Percentiles rank a stretch among this genome's conserved stretches.
These are phyloP conservation scores for Acanthaster planci DNA, from an alignment of 35 echinoderm and acorn worm species.

Conservation along the genomic window DNA sequence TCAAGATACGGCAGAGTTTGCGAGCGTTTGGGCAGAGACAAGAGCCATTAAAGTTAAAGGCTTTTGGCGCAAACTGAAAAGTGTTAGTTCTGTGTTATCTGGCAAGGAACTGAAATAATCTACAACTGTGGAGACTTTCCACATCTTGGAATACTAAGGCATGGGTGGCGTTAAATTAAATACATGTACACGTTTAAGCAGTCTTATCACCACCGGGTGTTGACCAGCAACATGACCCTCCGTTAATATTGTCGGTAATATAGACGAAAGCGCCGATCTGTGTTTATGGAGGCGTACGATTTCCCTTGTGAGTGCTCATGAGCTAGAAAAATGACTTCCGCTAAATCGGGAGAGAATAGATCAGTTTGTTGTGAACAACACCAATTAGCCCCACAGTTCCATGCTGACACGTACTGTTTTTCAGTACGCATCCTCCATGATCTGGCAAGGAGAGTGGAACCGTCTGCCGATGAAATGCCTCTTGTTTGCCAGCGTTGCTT, in stretches of 20 bases:
- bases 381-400: not conserved
- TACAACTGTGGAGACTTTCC: not conserved
- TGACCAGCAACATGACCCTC: not conserved
- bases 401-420: not conserved
- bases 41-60: not conserved
- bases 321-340: not conserved
- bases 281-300: not conserved
- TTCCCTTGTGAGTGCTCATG: not conserved
- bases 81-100: not conserved
- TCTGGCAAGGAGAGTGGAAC: not conserved
- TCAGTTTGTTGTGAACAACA: not conserved
- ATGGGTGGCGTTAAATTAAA: not conserved
- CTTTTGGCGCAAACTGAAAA: not conserved
- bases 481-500: not conserved
- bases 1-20: too few relatives aligned
- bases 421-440: not conserved
- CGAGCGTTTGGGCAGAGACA: too few relatives aligned
- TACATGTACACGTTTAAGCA: not conserved
- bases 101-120: not conserved
- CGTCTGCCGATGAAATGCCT: not conserved
- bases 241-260: not conserved
- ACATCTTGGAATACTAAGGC: not conserved
- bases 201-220: not conserved
- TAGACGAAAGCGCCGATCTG: not conserved
- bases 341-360: not conserved